Conservation (phyloP, 2,113 vertebrate species). For the Gorilla gorilla region DNA sequence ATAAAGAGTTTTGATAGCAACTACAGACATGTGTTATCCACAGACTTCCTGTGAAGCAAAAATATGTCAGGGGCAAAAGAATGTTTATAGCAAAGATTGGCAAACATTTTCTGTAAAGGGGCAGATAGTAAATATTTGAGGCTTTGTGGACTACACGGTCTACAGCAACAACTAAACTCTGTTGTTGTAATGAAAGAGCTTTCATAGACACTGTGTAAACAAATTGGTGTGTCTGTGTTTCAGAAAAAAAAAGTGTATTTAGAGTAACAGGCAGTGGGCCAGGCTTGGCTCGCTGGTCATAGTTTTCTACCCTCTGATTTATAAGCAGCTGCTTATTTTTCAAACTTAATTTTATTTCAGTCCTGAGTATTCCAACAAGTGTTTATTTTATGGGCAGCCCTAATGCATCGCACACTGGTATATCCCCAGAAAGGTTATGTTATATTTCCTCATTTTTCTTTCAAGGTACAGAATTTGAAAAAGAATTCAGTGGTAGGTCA, state of each 20-base stretch:
- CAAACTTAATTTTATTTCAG: constrained; percentile 26
- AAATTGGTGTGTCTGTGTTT: neutral
- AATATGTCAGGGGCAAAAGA: neutral
- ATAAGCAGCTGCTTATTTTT: neutral
- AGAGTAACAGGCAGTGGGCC: neutral
- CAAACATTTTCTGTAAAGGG: neutral
- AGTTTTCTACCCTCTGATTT: neutral
- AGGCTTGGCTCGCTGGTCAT: neutral
- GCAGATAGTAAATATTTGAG: neutral
- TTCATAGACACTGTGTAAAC: neutral
- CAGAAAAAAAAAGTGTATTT: neutral
- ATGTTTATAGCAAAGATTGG: neutral
- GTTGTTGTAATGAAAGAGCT: neutral
- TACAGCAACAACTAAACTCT: neutral
- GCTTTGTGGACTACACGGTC: neutral
- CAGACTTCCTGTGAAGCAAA: neutral
- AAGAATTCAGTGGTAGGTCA: neutral
- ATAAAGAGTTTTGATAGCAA: neutral
- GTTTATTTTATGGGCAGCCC: neutral
- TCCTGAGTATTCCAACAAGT: neutral
- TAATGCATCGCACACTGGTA: neutral
- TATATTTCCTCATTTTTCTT: constrained; percentile 26
- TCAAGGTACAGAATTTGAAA: neutral
- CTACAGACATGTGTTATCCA: neutral
- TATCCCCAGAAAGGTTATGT: neutral